These are phyloP conservation scores for Thymallus thymallus DNA, from an alignment of 2,113 vertebrate species.

Conservation along the genomic window DNA sequence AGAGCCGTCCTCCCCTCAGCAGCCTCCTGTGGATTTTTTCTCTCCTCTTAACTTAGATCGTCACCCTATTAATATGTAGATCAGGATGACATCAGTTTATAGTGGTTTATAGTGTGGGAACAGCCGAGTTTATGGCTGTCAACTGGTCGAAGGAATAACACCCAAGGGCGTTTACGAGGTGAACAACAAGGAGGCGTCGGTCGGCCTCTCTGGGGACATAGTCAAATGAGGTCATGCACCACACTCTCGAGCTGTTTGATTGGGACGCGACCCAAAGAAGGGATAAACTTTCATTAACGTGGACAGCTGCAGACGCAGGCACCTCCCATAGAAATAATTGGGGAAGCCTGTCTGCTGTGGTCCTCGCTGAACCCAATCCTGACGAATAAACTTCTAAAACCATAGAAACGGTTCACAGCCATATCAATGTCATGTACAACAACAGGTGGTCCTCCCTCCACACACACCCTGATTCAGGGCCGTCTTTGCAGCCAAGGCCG, in stretches of 20 bases:
- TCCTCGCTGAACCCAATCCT: constrained; percentile 23
- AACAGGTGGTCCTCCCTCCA: constrained; percentile 81
- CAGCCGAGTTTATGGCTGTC: constrained; percentile 41
- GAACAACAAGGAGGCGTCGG: constrained; percentile 45
- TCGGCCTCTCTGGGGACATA: constrained; percentile 33
- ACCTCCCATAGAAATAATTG: constrained; percentile 30
- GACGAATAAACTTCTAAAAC: constrained; percentile 54
- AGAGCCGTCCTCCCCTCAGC: too few relatives aligned
- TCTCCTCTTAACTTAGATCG: constrained; percentile 9
- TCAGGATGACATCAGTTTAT: constrained; percentile 5
- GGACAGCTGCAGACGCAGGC: constrained; percentile 69
- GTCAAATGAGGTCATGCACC: constrained; percentile 51
- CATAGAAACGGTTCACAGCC: constrained; percentile 56
- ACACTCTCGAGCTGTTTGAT: constrained; percentile 45
- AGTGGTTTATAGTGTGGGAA: constrained; percentile 43
- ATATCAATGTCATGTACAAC: constrained; percentile 56
- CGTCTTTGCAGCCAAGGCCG: constrained; percentile 7
- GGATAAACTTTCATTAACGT: constrained; percentile 64
- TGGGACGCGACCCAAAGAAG: constrained; percentile 54
- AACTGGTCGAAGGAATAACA: constrained; percentile 45
- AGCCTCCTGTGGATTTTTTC: neutral
- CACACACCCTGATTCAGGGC: constrained; percentile 37
- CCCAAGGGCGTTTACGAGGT: constrained; percentile 54
- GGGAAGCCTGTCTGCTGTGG: constrained; percentile 31
- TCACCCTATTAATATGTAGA: constrained; percentile 37